Evolutionary conservation across 2,888 invertebrate genomes (phyloP), one percentile per base, ranked within the genome.

Genomic region (Ophioninae sp.): DNA sequence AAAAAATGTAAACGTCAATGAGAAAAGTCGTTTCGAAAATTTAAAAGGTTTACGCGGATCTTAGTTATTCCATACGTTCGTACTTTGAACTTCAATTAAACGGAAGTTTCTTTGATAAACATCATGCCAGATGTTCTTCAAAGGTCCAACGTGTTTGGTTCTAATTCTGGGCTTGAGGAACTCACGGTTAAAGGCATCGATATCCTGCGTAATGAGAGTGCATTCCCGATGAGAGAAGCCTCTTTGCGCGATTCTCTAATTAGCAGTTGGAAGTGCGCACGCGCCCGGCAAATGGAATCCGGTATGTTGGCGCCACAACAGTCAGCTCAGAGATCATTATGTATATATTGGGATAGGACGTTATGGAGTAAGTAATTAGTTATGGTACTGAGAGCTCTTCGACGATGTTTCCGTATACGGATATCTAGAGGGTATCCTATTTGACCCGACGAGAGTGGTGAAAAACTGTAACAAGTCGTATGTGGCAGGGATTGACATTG

Each of bases 361-460:
- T 56, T 75, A 79, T 17, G 50, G 13, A 81, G 57, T 65, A 67
- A 61, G 79, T 83, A 85, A 83, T 86, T 86, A 88, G 87, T 88
- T 89, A 89, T 89, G 88, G 87, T 88, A 87, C 89, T 88, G 87
- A 89, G 13, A 17, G 50, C 50, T 50, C 6, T 50, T 6, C 20
- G 21, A 3, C 7, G 20, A 21, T 87, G 87, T 87, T 84, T 87
- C 86, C 86, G 87, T 87, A 87, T 64, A 74, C 23, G 59, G 21
- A 61, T 20, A 13, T n/a, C 13, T n/a, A 50, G 6, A 50, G 13
- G 50, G 10, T 56, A n/a, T 2, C n/a, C 30, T n/a, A 41, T 57
- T 8, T 41, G 2, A 76, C 7, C 20, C 17, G 64, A 10, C 13
- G 57, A 50, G 6, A 50, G 13, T 17, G 50, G 6, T 30, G 30